Evolutionary conservation across 92 coral and sea anemone species (phyloP), one percentile per base, ranked within the genome.

Genomic region (Epizoanthus fatuus): DNA sequence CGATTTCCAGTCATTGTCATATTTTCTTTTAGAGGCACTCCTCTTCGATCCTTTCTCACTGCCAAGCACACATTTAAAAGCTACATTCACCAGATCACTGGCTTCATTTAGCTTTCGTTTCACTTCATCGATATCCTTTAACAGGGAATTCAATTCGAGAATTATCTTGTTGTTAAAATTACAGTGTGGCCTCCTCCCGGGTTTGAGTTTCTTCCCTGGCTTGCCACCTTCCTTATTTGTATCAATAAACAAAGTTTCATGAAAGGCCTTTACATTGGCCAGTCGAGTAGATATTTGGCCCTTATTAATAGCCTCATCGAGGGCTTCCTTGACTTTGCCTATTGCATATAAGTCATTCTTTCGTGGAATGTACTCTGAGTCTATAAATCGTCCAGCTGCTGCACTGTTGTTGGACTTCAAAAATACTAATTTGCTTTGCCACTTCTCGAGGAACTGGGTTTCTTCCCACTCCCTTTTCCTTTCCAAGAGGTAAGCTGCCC

Each of bases 391-490:
- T 72, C 77, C 39, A 47, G 78, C 78, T 15, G 58, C 59, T 49
- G 74, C 74, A 69, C 0, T 10, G 55, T 69, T 69, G 49, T 69
- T 39, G 19, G 55, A 69, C 22, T 69, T 16, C 20, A 69, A n/a
- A 8, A 69, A 69, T 69, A 6, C 74, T 42, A 69, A 7, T 69
- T 69, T 47, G 13, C 20, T 45, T 4, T 71, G 29, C 40, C 59
- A 59, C 54, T 68, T 81, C 20, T 81, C 86, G 13, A 37, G 62
- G 55, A 35, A 52, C 56, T 73, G 79, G 1, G 56, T 73, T 73
- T 10, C 55, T 73, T 54, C 47, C 63, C 79, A 52, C 49, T 73
- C 44, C 22, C 63, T 73, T 19, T 73, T 73, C 79, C 63, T 73
- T 73, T 53, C 63, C 17, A 73, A 2, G 5, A 51, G 35, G 55